Evolutionary conservation across 2,797 vertebrate genomes (phyloP), one percentile per base, ranked within the genome.

Genomic region (Sebastes itinus): DNA sequence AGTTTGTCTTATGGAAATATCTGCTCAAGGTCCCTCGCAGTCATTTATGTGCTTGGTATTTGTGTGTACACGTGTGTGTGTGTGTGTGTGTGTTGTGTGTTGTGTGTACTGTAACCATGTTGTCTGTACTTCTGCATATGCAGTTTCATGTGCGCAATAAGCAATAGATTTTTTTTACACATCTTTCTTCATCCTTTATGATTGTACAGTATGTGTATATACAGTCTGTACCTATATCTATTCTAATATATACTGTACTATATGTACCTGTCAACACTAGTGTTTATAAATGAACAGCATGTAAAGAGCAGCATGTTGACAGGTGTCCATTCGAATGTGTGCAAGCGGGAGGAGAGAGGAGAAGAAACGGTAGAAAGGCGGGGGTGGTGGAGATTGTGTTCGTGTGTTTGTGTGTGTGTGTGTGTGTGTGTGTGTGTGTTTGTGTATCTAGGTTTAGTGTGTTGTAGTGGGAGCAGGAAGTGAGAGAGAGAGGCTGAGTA

Each of bases 301-400:
- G 65, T 27, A 67, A 63, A 32, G 60, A 70, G 70, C 64, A 59
- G 16, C 67, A 33, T 66, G 78, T 66, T 87, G 89, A 91, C 88
- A 89, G 84, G 87, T 88, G 85, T 87, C 80, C 76, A 72, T 81
- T 86, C 81, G 72, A 87, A 88, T 85, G 80, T 83, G 71, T 61
- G 59, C 58, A 72, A 25, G 63, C 25, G 4, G 38, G 60, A 73
- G 9, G 62, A 80, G 77, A 76, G 81, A 14, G 14, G 54, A 73
- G 74, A 38, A 73, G 72, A 42, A 72, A 67, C 5, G 11, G 20
- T 77, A 32, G 27, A 6, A 74, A 74, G 49, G 52, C 16, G 58
- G 70, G 35, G 73, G 73, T 7, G 81, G 52, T 2, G 3, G 32
- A 25, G 16, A 12, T 52, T 18, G 71, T 67, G 59, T 52, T 42